phyloP scores from a whole-genome alignment of 2,797 vertebrate genomes.

The Mormyrus proboscirostris region DNA sequence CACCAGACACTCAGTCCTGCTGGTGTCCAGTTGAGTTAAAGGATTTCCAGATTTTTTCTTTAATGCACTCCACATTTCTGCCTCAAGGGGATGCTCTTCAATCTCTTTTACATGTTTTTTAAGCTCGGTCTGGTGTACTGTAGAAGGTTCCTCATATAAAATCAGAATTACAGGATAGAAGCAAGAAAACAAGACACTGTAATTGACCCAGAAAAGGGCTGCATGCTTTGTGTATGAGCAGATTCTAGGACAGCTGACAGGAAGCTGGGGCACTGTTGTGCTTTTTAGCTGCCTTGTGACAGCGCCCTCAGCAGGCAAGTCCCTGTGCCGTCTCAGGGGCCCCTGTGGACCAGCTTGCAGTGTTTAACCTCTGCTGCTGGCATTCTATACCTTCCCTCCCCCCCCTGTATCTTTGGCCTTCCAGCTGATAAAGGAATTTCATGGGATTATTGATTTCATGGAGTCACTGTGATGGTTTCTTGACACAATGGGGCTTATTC shows the following conservation, averaged over 20 bases:
- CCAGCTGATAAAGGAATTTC: background rate
- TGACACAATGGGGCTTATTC: background rate
- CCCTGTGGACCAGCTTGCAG: background rate
- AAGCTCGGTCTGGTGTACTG: background rate
- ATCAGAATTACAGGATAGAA: background rate
- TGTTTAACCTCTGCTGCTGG: background rate
- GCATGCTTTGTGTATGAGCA: background rate
- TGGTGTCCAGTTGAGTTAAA: conserved; percentile 7
- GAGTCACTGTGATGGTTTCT: background rate
- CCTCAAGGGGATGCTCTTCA: conserved; percentile 79
- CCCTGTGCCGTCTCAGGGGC: background rate
- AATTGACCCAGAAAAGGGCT: background rate
- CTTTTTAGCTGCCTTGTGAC: background rate
- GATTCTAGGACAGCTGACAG: background rate
- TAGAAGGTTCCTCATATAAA: background rate
- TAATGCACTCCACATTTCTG: conserved; percentile 41
- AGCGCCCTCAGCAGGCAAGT: background rate
- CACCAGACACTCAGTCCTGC: background rate
- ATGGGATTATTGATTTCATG: conserved; percentile 13
- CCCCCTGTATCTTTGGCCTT: background rate
- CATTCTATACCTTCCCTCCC: background rate
- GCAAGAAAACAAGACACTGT: background rate
- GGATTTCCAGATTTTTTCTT: conserved; percentile 6
- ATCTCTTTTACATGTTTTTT: conserved; percentile 34
- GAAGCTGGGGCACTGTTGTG: background rate